phyloP scores from a whole-genome alignment of 2,113 vertebrate genomes.

The Pimephales promelas region DNA sequence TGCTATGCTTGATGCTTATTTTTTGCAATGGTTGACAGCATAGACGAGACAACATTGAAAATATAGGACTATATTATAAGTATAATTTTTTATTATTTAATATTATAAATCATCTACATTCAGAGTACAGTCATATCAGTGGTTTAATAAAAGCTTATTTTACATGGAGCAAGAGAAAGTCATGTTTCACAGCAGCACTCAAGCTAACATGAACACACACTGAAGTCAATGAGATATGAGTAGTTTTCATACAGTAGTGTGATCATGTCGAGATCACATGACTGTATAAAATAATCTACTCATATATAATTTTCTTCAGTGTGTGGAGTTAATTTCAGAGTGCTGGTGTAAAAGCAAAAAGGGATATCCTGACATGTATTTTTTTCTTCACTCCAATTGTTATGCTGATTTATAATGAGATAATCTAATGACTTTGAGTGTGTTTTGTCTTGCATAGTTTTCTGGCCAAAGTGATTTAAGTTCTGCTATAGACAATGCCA shows the following conservation, averaged over 20 bases:
- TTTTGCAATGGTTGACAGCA: too few relatives aligned
- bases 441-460: constrained; percentile 52
- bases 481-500: constrained; percentile 60
- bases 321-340: background rate
- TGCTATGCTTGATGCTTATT: too few relatives aligned
- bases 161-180: too few relatives aligned
- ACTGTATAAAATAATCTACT: background rate
- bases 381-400: background rate
- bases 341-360: background rate
- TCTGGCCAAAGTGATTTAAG: constrained; percentile 51
- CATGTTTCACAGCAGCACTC: too few relatives aligned
- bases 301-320: background rate
- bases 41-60: background rate
- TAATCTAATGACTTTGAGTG: background rate
- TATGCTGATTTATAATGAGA: background rate
- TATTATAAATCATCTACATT: background rate
- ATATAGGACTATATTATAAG: background rate
- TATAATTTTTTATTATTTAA: background rate
- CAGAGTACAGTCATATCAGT: background rate
- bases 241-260: too few relatives aligned
- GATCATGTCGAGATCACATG: background rate
- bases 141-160: background rate
- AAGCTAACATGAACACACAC: too few relatives aligned
- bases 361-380: background rate
- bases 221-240: too few relatives aligned